These are phyloP conservation scores for Patagioenas fasciata DNA, from an alignment of 2,113 vertebrate species.

Conservation along the genomic window DNA sequence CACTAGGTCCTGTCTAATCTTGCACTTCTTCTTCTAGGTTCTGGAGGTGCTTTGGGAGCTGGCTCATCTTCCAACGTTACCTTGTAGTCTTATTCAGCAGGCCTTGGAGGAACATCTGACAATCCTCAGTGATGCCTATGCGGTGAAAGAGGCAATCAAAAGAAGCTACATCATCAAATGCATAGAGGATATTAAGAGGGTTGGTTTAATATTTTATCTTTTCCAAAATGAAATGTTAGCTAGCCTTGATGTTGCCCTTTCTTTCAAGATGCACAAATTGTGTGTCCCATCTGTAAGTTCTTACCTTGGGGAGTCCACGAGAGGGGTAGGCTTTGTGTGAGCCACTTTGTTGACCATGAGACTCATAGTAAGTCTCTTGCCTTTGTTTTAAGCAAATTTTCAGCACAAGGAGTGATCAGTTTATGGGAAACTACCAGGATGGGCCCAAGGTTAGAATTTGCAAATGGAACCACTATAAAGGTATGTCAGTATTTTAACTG, in stretches of 20 bases:
- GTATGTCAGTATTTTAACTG: constrained; percentile 65
- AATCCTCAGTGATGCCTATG: constrained; percentile 97
- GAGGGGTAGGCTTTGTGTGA: constrained; percentile 55
- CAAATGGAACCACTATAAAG: constrained; percentile 63
- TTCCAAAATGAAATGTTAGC: not conserved
- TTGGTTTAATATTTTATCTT: constrained; percentile 70
- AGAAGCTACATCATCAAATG: constrained; percentile 98
- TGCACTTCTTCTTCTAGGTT: constrained; percentile 77
- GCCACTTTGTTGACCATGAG: constrained; percentile 53
- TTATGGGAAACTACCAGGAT: constrained; percentile 77
- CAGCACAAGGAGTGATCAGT: constrained; percentile 77
- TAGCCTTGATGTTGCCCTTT: constrained; percentile 10
- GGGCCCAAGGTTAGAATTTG: constrained; percentile 80
- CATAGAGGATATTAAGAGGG: constrained; percentile 99
- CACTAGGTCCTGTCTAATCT: not conserved
- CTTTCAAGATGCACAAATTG: constrained; percentile 37
- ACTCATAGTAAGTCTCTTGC: constrained; percentile 67
- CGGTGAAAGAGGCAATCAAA: constrained; percentile 94
- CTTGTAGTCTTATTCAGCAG: constrained; percentile 92
- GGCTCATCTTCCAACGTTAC: constrained; percentile 93
- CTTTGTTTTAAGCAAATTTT: constrained; percentile 77
- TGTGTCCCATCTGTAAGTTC: constrained; percentile 47
- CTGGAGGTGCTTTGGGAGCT: constrained; percentile 97
- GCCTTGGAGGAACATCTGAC: constrained; percentile 96
- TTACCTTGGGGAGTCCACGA: constrained; percentile 52